Conservation (phyloP, 2,888 invertebrate species). For the Mimas tiliae region DNA sequence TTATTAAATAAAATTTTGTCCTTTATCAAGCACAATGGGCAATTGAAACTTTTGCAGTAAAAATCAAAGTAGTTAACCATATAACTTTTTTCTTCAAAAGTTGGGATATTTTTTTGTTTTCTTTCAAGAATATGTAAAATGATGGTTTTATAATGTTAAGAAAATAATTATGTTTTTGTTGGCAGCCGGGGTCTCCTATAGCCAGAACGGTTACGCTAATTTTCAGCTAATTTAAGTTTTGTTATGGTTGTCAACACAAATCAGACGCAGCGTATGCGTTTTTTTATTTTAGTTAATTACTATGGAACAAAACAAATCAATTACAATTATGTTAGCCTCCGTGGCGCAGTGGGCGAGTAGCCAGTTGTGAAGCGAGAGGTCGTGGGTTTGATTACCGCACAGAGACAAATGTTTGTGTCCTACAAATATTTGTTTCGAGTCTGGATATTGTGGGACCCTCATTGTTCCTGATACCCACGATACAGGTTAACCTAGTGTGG, state of each 20-base stretch:
- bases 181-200: constrained; percentile 41
- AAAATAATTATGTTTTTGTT: constrained; percentile 26
- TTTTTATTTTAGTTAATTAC: neutral
- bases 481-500: too few relatives aligned
- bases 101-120: constrained; percentile 12
- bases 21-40: neutral
- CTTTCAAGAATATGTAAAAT: constrained; percentile 32
- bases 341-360: too few relatives aligned
- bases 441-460: too few relatives aligned
- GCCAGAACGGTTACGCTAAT: constrained; percentile 64
- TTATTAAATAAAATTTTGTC: constrained; percentile 17
- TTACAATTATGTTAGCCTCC: too few relatives aligned
- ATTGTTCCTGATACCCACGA: too few relatives aligned
- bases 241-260: constrained; percentile 54
- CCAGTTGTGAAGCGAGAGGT: too few relatives aligned
- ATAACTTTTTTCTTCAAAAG: neutral
- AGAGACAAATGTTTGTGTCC: too few relatives aligned
- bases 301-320: neutral
- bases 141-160: constrained; percentile 16
- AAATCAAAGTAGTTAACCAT: neutral
- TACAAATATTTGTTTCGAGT: too few relatives aligned
- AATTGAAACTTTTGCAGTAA: neutral
- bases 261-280: constrained; percentile 38
- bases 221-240: constrained; percentile 63
- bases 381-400: too few relatives aligned